These are phyloP conservation scores for Apocrypta bakeri DNA, from an alignment of 1,140 invertebrate genomes.

Conservation along the genomic window DNA sequence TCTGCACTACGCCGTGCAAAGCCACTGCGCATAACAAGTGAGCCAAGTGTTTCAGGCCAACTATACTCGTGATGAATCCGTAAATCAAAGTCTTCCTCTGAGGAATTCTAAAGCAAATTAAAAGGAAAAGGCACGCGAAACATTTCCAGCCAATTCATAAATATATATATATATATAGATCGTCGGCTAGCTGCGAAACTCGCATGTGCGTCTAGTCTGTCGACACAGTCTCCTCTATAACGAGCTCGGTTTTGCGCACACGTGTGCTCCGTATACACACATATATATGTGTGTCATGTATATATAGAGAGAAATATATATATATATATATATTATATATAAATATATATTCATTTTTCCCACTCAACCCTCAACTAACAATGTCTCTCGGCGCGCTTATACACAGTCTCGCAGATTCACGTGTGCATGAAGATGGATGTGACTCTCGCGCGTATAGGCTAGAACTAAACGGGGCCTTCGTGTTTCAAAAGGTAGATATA, in stretches of 20 bases:
- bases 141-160: neutral
- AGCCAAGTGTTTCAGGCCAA: neutral
- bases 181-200: conserved; percentile 29
- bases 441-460: too few species aligned
- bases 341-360: too few species aligned
- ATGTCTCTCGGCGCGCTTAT: too few species aligned
- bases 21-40: neutral
- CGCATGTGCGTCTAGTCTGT: conserved; percentile 31
- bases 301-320: too few species aligned
- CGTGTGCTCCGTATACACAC: neutral
- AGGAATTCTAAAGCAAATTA: neutral
- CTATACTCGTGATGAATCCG: neutral
- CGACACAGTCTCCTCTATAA: too few species aligned
- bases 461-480: too few species aligned
- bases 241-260: conserved; percentile 18
- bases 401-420: too few species aligned
- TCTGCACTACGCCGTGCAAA: too few species aligned
- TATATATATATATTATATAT: too few species aligned
- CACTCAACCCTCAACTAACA: too few species aligned
- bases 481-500: too few species aligned
- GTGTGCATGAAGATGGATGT: too few species aligned
- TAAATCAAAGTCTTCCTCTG: conserved; percentile 24
- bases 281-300: neutral
- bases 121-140: conserved; percentile 32
- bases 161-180: neutral